phyloP scores from a whole-genome alignment of 2,888 invertebrate species.

The Meteorus colon region DNA sequence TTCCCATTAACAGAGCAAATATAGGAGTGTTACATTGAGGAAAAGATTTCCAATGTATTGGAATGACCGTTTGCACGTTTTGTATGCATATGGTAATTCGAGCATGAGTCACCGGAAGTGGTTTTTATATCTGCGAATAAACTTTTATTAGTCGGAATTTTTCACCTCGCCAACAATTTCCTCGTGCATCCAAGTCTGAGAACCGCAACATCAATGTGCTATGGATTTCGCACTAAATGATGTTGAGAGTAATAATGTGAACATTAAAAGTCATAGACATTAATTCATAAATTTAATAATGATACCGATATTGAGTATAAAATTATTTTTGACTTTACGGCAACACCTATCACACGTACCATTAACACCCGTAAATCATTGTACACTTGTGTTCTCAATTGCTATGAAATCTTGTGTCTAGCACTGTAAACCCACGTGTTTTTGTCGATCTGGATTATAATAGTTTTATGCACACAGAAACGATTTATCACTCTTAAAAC shows the following conservation, averaged over 20 bases:
- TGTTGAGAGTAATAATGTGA: not conserved
- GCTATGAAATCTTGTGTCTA: not conserved
- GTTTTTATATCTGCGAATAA: not conserved
- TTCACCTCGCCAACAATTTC: not conserved
- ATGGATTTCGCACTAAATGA: not conserved
- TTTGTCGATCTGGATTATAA: slow-evolving; percentile 8
- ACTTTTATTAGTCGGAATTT: not conserved
- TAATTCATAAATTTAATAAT: not conserved
- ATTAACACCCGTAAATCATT: slow-evolving; percentile 11
- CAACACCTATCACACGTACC: not conserved
- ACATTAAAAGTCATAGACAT: not conserved
- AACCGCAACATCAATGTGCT: not conserved
- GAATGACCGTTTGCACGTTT: not conserved
- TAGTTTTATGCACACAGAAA: slow-evolving; percentile 27
- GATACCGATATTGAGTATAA: not conserved
- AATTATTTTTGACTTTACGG: slow-evolving; percentile 16
- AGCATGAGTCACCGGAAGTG: not conserved
- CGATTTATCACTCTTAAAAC: slow-evolving; percentile 24
- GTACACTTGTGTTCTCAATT: not conserved
- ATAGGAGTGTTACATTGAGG: too few relatives aligned
- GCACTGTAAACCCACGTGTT: slow-evolving; percentile 13
- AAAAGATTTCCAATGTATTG: too few relatives aligned
- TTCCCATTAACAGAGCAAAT: too few relatives aligned
- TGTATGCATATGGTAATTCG: not conserved
- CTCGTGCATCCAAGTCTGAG: not conserved